Evolutionary conservation across 2,113 vertebrate species (phyloP).

Genomic region (Gopherus evgoodei): DNA sequence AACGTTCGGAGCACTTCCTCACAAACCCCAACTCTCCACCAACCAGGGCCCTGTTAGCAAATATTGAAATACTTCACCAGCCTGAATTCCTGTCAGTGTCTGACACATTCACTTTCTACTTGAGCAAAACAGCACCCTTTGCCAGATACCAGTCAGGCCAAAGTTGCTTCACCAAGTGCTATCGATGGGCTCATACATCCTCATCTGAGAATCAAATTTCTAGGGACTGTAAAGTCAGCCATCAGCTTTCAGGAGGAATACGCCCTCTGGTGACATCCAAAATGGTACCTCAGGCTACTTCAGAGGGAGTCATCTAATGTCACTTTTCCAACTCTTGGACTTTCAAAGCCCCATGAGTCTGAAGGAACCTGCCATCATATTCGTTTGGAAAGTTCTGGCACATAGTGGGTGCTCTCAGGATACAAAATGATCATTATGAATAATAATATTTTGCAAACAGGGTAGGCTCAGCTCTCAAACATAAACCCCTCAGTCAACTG

Average conservation of each 20-base stretch:
- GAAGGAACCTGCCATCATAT: neutral
- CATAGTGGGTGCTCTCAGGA: neutral
- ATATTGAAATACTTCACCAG: neutral
- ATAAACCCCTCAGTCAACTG: neutral
- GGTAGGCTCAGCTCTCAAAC: neutral
- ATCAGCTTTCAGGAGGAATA: neutral
- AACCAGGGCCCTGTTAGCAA: neutral
- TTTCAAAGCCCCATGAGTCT: neutral
- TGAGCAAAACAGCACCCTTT: neutral
- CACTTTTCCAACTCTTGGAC: neutral
- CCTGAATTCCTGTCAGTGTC: neutral
- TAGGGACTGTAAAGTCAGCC: neutral
- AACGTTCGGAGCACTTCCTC: neutral
- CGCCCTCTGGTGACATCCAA: neutral
- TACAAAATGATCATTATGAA: neutral
- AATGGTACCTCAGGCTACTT: neutral
- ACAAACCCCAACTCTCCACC: neutral
- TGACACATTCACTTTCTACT: neutral
- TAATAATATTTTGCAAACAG: neutral
- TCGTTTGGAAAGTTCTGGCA: neutral
- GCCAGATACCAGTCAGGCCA: neutral
- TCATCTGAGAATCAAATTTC: neutral
- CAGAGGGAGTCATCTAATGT: neutral
- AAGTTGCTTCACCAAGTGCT: neutral
- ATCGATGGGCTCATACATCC: neutral